phyloP scores from a whole-genome alignment of 2,113 vertebrate species.

The Archocentrus centrarchus region DNA sequence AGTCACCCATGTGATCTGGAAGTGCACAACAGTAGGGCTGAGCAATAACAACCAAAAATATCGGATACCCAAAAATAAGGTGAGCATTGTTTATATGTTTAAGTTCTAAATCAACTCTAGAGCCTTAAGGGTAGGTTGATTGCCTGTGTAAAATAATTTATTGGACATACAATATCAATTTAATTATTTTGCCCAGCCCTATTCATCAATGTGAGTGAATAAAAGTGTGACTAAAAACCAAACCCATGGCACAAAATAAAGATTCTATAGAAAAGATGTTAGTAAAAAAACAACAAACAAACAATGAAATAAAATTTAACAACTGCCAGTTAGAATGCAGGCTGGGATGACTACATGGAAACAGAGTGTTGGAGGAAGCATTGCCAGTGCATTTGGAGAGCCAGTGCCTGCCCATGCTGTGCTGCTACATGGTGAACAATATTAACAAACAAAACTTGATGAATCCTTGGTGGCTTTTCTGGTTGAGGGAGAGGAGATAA shows the following conservation, averaged over 20 bases:
- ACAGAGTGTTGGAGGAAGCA: neutral
- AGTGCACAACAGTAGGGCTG: constrained; percentile 16
- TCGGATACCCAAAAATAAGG: too few relatives aligned
- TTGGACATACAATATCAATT: neutral
- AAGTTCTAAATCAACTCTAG: neutral
- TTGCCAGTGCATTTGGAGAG: constrained; percentile 26
- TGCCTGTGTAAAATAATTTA: neutral
- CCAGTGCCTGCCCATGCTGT: constrained; percentile 67
- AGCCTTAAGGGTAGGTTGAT: too few relatives aligned
- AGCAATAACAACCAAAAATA: neutral
- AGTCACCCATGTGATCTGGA: constrained; percentile 36
- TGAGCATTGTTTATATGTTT: neutral
- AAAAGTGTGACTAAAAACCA: constrained; percentile 5
- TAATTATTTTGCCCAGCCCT: neutral
- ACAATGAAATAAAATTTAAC: neutral
- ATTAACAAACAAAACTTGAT: constrained; percentile 86
- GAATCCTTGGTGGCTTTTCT: constrained; percentile 82
- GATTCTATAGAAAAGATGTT: constrained; percentile 24
- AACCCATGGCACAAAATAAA: constrained; percentile 40
- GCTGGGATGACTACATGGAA: constrained; percentile 12
- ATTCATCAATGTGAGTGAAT: constrained; percentile 7
- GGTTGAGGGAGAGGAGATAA: constrained; percentile 82
- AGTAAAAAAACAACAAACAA: neutral
- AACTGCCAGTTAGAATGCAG: constrained; percentile 48
- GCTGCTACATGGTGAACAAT: constrained; percentile 53